These are phyloP conservation scores for Heterodera filipjevi DNA, from an alignment of 2,888 invertebrate genomes.

Conservation along the genomic window DNA sequence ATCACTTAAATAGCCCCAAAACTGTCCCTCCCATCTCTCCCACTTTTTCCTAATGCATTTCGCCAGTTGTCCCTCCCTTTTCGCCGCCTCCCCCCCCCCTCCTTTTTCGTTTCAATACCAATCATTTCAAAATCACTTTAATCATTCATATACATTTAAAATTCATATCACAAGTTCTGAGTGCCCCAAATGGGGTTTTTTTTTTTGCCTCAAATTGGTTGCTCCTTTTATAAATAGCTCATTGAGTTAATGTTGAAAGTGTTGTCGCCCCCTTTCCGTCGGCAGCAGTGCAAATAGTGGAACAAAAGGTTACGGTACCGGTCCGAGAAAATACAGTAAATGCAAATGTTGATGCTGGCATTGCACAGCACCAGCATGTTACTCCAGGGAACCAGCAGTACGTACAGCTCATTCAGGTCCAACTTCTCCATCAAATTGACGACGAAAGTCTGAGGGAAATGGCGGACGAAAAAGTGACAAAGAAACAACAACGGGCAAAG, in stretches of 20 bases:
- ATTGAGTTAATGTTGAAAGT: constrained; percentile 24
- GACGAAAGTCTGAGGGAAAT: constrained; percentile 45
- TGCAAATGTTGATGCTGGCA: constrained; percentile 51
- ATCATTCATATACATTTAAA: too few species aligned
- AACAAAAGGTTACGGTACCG: constrained; percentile 45
- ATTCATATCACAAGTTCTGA: background rate
- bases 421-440: constrained; percentile 51
- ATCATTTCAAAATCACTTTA: too few species aligned
- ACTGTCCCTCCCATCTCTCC: too few species aligned
- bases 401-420: constrained; percentile 41
- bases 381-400: constrained; percentile 45
- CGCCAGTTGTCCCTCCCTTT: too few species aligned
- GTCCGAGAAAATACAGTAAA: constrained; percentile 50
- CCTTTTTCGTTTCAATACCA: too few species aligned
- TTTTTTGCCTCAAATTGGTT: too few species aligned
- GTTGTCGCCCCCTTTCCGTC: constrained; percentile 25
- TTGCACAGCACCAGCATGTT: constrained; percentile 49
- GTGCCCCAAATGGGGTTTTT: background rate
- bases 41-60: too few species aligned
- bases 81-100: too few species aligned
- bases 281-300: constrained; percentile 44
- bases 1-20: too few species aligned
- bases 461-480: background rate
- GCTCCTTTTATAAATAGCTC: constrained; percentile 22
- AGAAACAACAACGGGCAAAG: background rate